Base-by-base conservation (phyloP, 2,113 vertebrate species). In the Chaetura pelagica region DNA sequence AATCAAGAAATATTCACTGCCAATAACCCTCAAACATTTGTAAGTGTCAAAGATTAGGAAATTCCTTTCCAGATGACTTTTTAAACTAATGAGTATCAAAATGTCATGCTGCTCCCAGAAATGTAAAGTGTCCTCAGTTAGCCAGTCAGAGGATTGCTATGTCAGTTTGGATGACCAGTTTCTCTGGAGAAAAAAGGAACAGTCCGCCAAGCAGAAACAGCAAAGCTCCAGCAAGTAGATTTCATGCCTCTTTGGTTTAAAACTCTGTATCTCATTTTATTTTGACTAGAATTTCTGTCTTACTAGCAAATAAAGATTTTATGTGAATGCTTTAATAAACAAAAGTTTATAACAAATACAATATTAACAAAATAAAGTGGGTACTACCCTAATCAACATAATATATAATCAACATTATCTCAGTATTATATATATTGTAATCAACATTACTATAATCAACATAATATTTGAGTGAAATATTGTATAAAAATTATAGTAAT, bases 1-100 rank as follows among this genome's bases (percentile, higher is more conserved):
- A 87, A 62, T 79, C 11, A 69, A 66, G 46, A 71, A 80, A 0
- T 48, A 64, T 80, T 86, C 48, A 54, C 26, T 79, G 75, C 12
- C 35, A 90, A 87, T 89, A 94, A 66, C 18, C 7, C 21, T 83
- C 61, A 91, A 79, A 77, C 6, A 3, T 73, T 94, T 75, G 4
- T 32, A 89, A 87, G 57, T 44, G 66, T 40, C 49, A 87, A 84
- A 92, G 69, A 29, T 87, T 76, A 94, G 24, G 26, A 11, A 4
- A 90, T 68, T 94, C 90, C 24, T 92, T 96, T 96, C 86, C 83
- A 96, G 64, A 94, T 91, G 75, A 93, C 74, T 81, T 93, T 94
- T 94, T 67, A 88, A 93, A 94, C 27, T 95, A 92, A 94, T 83
- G 71, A 85, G 20, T 49, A 89, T 79, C 78, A 87, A 97, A 96